phyloP scores from a whole-genome alignment of 1,140 invertebrate genomes.

The Hyles euphorbiae region DNA sequence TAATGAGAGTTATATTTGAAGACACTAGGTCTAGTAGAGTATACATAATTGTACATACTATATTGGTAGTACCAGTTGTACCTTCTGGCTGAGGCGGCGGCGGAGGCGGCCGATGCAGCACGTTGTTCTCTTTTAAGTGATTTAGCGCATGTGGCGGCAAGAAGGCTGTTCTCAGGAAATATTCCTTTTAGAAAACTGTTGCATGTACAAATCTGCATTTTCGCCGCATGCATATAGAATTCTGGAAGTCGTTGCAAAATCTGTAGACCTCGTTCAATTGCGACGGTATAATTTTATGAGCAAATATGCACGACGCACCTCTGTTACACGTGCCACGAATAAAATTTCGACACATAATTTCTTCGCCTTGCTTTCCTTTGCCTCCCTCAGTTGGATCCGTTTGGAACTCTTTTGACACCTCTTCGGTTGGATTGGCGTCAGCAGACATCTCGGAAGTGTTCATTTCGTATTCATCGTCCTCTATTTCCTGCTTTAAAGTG shows the following conservation, averaged over 20 bases:
- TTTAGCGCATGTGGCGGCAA: slow-evolving; percentile 36
- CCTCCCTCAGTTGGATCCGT: slow-evolving; percentile 5
- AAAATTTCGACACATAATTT: slow-evolving; percentile 45
- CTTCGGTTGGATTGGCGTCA: background rate
- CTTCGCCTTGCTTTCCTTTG: slow-evolving; percentile 12
- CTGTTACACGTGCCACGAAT: slow-evolving; percentile 43
- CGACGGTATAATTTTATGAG: slow-evolving; percentile 34
- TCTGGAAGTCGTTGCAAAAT: slow-evolving; percentile 52
- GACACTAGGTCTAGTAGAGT: too few relatives aligned
- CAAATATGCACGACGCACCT: slow-evolving; percentile 35
- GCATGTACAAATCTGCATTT: slow-evolving; percentile 55
- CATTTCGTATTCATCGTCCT: background rate
- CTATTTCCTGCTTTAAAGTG: background rate
- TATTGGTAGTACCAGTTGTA: slow-evolving; percentile 2
- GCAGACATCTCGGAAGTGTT: background rate
- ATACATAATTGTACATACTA: too few relatives aligned
- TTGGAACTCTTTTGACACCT: background rate
- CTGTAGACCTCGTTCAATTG: slow-evolving; percentile 41
- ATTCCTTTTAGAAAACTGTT: slow-evolving; percentile 47
- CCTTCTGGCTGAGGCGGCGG: slow-evolving; percentile 25
- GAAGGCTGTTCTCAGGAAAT: slow-evolving; percentile 41
- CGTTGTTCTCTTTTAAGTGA: slow-evolving; percentile 24
- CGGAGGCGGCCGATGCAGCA: slow-evolving; percentile 26
- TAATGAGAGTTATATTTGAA: too few relatives aligned
- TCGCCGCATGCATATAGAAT: slow-evolving; percentile 30